Percentiles rank a stretch among this genome's conserved stretches.
Conservation (phyloP, 2,888 invertebrate species). For the Ptychoptera albimana region DNA sequence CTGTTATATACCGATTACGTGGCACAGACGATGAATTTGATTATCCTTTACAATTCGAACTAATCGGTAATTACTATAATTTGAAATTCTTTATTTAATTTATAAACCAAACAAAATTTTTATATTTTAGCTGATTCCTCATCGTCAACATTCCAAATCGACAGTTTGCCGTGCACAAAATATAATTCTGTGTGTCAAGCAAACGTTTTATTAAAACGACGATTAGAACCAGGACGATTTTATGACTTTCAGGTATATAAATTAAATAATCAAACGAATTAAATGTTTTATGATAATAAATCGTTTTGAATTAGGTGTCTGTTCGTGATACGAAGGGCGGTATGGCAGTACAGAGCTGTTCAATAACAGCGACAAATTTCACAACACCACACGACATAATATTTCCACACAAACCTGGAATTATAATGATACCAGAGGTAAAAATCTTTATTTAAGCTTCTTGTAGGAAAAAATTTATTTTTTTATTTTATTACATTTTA, state of each 20-base stretch:
- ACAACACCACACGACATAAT: conserved; percentile 69
- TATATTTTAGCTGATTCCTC: conserved; percentile 35
- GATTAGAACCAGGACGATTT: conserved; percentile 64
- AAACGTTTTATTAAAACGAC: conserved; percentile 61
- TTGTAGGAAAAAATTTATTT: background rate
- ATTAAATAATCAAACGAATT: conserved; percentile 13
- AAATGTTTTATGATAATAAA: background rate
- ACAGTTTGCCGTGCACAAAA: conserved; percentile 67
- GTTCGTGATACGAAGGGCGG: conserved; percentile 65
- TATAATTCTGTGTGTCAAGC: conserved; percentile 83
- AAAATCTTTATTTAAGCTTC: conserved; percentile 13
- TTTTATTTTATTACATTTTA: too few species aligned
- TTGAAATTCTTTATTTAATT: background rate
- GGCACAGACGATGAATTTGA: conserved; percentile 79
- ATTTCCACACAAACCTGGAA: conserved; percentile 65
- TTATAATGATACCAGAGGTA: conserved; percentile 63
- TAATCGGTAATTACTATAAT: conserved; percentile 38
- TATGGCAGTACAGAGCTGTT: conserved; percentile 56
- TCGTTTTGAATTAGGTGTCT: conserved; percentile 40
- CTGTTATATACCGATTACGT: conserved; percentile 73
- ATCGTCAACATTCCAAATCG: conserved; percentile 59
- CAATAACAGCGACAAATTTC: conserved; percentile 69
- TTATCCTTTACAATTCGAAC: conserved; percentile 69
- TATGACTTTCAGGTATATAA: conserved; percentile 56
- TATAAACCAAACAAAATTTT: too few species aligned